phyloP scores from a whole-genome alignment of 2,797 vertebrate genomes.

The Dendrocincla fuliginosa region DNA sequence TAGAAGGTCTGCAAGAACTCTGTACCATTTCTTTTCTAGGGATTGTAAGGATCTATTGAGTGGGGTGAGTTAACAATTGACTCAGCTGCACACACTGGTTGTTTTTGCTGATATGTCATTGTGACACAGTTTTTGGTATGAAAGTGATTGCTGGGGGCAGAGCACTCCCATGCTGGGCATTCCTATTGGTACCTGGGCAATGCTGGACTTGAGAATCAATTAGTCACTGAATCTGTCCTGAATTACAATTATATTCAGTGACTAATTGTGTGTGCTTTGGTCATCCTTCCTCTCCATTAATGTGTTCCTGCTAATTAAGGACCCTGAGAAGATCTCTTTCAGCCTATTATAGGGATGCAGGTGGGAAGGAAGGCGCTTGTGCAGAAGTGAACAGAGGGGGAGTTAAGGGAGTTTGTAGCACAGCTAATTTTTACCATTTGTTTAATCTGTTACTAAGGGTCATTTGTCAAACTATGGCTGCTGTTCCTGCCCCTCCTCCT shows the following conservation, averaged over 20 bases:
- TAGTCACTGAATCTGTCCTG: background rate
- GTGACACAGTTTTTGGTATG: constrained; percentile 1
- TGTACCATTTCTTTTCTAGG: background rate
- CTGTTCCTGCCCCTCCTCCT: constrained; percentile 12
- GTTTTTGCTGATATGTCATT: background rate
- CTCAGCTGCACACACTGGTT: background rate
- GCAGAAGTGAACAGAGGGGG: background rate
- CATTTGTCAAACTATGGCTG: constrained; percentile 53
- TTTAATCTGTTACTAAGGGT: constrained; percentile 75
- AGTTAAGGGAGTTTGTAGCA: constrained; percentile 38
- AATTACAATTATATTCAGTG: constrained; percentile 2
- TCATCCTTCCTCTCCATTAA: constrained; percentile 27
- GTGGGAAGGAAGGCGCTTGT: background rate
- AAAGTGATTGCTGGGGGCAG: background rate
- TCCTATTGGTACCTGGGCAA: background rate
- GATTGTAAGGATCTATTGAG: background rate
- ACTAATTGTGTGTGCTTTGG: constrained; percentile 11
- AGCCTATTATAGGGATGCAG: background rate
- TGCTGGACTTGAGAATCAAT: background rate
- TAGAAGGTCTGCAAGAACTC: background rate
- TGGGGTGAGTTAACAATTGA: background rate
- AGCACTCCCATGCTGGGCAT: background rate
- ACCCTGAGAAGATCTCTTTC: constrained; percentile 27
- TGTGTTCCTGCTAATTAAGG: constrained; percentile 15
- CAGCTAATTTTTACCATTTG: constrained; percentile 68